phyloP scores from a whole-genome alignment of 2,797 vertebrate species.

The Poeciliopsis turneri region DNA sequence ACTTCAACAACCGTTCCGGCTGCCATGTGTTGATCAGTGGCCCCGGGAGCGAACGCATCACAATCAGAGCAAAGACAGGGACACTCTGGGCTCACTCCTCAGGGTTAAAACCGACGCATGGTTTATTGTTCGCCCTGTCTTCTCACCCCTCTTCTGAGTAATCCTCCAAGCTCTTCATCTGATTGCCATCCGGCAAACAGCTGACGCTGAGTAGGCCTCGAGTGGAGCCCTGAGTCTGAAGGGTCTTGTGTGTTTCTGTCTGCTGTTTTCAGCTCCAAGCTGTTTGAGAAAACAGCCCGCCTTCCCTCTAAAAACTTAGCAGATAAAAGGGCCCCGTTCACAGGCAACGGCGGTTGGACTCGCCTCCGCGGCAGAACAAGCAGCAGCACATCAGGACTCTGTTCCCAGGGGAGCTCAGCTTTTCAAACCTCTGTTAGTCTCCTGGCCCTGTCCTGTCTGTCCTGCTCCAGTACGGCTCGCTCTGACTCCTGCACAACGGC shows the following conservation, averaged over 20 bases:
- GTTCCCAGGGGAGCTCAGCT: constrained; percentile 66
- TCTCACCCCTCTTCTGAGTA: constrained; percentile 73
- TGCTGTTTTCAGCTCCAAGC: constrained; percentile 85
- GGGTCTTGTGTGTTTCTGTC: constrained; percentile 85
- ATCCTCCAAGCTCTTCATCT: constrained; percentile 86
- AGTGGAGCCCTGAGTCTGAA: constrained; percentile 81
- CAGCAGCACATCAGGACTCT: constrained; percentile 70
- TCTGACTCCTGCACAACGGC: constrained; percentile 60
- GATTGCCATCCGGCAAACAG: constrained; percentile 87
- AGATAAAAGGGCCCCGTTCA: constrained; percentile 85
- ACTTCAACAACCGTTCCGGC: constrained; percentile 48
- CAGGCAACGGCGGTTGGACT: constrained; percentile 68
- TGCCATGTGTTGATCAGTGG: constrained; percentile 75
- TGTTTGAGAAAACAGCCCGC: constrained; percentile 80
- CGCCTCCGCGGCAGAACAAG: constrained; percentile 59
- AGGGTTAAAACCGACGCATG: constrained; percentile 74
- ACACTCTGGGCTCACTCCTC: constrained; percentile 56
- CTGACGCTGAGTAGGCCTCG: constrained; percentile 84
- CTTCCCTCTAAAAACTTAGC: constrained; percentile 76
- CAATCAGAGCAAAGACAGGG: constrained; percentile 74
- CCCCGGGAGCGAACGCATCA: constrained; percentile 69
- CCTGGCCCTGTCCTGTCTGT: constrained; percentile 68
- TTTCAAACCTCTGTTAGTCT: constrained; percentile 64
- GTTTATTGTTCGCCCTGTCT: constrained; percentile 78
- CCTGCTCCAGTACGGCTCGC: constrained; percentile 67